Evolutionary conservation across 2,797 vertebrate species (phyloP).

Genomic region (Hydrocynus forskahlii): DNA sequence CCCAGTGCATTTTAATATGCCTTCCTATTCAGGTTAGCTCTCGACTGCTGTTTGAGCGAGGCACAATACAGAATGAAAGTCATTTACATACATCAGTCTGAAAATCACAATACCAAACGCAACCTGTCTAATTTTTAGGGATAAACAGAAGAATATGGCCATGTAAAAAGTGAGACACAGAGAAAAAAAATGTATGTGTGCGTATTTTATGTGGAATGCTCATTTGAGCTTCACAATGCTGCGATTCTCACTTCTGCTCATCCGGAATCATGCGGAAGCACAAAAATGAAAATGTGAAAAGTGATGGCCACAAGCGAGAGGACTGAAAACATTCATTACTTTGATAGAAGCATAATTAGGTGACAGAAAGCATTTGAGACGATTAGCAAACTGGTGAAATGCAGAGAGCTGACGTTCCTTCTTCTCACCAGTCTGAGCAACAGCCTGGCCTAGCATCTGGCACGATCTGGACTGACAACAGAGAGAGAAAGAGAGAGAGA

Average conservation of each 20-base stretch:
- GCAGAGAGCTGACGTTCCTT: conserved; percentile 43
- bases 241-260: not conserved
- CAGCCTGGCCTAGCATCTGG: conserved; percentile 56
- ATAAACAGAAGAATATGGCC: too few relatives aligned
- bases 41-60: too few relatives aligned
- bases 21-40: too few relatives aligned
- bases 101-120: too few relatives aligned
- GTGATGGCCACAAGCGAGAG: conserved; percentile 14
- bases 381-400: conserved; percentile 54
- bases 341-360: conserved; percentile 51
- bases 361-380: conserved; percentile 54
- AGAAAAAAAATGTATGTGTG: too few relatives aligned
- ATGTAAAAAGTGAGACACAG: too few relatives aligned
- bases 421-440: conserved; percentile 42
- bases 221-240: not conserved
- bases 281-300: conserved; percentile 24
- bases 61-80: too few relatives aligned
- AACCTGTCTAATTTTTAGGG: too few relatives aligned
- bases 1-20: too few relatives aligned
- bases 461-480: conserved; percentile 47
- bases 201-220: not conserved
- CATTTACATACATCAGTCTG: too few relatives aligned
- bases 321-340: conserved; percentile 42
- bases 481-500: conserved; percentile 20
- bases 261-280: not conserved